These are phyloP conservation scores for Mythimna albipuncta DNA, from an alignment of 2,888 invertebrate species.

Conservation along the genomic window DNA sequence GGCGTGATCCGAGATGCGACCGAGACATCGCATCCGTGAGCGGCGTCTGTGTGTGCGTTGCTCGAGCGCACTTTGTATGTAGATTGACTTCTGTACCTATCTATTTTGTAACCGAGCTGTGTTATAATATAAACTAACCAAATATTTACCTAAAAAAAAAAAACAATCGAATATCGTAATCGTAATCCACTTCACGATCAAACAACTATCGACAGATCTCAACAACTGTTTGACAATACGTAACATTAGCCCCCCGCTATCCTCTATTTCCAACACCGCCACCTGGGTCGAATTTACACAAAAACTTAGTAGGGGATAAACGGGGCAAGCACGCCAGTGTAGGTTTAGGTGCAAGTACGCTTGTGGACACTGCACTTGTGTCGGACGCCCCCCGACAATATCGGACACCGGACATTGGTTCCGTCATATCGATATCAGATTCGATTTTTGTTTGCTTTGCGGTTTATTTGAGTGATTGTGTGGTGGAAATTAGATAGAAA, in stretches of 20 bases:
- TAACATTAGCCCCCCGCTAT: slow-evolving; percentile 44
- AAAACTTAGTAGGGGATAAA: slow-evolving; percentile 58
- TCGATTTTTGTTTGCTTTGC: slow-evolving; percentile 53
- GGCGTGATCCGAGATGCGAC: no score
- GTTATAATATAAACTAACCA: background rate
- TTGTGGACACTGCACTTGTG: slow-evolving; percentile 80
- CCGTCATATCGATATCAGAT: slow-evolving; percentile 60
- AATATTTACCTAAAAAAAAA: slow-evolving; percentile 16
- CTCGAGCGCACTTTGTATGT: no score
- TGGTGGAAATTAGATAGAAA: slow-evolving; percentile 28
- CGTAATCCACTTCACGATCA: slow-evolving; percentile 16
- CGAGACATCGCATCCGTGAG: no score
- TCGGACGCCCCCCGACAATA: slow-evolving; percentile 72
- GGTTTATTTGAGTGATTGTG: slow-evolving; percentile 31
- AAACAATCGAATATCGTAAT: slow-evolving; percentile 23
- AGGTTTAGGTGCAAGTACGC: slow-evolving; percentile 64
- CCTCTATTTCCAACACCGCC: slow-evolving; percentile 26
- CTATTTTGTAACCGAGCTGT: no score
- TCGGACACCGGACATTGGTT: slow-evolving; percentile 64
- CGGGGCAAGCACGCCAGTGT: slow-evolving; percentile 50
- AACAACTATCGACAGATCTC: slow-evolving; percentile 32
- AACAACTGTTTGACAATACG: slow-evolving; percentile 47
- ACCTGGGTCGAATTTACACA: slow-evolving; percentile 60
- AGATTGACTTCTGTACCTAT: no score
- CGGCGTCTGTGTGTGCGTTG: no score